These are phyloP conservation scores for Ophraella communa DNA, from an alignment of 2,888 invertebrate species.

Conservation along the genomic window DNA sequence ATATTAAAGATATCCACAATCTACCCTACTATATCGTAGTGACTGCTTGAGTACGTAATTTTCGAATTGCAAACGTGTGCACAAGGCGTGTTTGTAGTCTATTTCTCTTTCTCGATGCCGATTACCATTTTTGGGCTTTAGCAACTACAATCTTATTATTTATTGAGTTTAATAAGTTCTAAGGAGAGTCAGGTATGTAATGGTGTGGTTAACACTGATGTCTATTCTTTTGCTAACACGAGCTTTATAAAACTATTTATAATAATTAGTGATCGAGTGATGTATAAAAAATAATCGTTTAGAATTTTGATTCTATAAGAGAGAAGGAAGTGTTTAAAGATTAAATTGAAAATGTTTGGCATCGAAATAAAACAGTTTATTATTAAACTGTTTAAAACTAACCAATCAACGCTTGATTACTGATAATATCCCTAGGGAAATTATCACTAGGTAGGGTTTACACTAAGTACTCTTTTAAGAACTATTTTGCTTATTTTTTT, in stretches of 20 bases:
- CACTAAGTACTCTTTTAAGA: no score
- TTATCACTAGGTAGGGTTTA: no score
- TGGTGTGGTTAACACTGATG: conserved; percentile 3
- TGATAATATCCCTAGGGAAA: no score
- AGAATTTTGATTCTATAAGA: not conserved
- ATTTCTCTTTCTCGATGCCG: conserved; percentile 4
- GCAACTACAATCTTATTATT: conserved; percentile 8
- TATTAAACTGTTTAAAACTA: no score
- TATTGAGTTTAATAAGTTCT: conserved; percentile 2
- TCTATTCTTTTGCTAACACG: not conserved
- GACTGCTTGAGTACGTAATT: not conserved
- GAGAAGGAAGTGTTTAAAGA: not conserved
- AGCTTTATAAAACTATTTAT: not conserved
- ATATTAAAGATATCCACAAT: not conserved
- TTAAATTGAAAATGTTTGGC: no score
- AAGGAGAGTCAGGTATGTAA: conserved; percentile 11
- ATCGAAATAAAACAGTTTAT: no score
- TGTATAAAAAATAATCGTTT: not conserved
- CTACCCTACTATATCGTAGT: not conserved
- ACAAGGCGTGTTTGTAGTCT: not conserved
- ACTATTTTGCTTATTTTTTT: no score
- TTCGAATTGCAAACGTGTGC: conserved; percentile 2
- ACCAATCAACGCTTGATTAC: no score
- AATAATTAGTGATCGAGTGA: not conserved
- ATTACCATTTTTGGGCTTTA: conserved; percentile 13